Percentiles rank a stretch among this genome's conserved stretches.
Conservation (phyloP, 2,888 invertebrate genomes). For the Operophtera brumata region DNA sequence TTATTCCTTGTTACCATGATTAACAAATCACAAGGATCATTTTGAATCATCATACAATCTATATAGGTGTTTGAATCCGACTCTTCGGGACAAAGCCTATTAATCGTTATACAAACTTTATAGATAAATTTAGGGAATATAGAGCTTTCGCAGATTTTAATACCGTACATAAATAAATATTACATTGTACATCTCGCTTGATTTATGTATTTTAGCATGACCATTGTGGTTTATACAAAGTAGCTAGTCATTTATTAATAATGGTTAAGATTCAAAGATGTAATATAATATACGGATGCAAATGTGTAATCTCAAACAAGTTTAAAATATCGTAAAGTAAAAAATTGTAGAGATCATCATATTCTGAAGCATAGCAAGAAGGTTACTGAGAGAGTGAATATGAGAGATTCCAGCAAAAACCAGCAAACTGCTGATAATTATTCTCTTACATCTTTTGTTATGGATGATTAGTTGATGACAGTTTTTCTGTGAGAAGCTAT, state of each 20-base stretch:
- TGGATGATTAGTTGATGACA: conserved; percentile 29
- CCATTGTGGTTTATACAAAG: conserved; percentile 9
- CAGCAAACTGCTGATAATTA: conserved; percentile 6
- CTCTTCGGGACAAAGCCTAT: no score
- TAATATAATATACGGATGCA: not conserved
- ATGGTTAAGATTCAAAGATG: conserved; percentile 13
- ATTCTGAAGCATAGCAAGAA: conserved; percentile 2
- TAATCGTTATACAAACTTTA: no score
- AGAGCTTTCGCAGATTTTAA: no score
- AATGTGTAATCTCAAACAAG: not conserved
- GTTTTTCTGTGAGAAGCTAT: conserved; percentile 47
- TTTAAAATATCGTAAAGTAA: conserved; percentile 4
- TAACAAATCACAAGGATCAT: not conserved
- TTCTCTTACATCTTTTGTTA: conserved; percentile 24
- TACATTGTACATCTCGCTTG: conserved; percentile 3
- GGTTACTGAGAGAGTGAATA: conserved; percentile 4
- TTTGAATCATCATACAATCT: no score
- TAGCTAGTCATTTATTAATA: conserved; percentile 23
- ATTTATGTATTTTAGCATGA: conserved; percentile 4
- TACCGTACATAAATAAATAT: not conserved
- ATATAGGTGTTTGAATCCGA: no score
- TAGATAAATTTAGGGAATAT: no score
- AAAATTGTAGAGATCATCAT: conserved; percentile 9
- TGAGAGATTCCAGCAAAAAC: conserved; percentile 21
- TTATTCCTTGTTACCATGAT: not conserved